These are phyloP conservation scores for Himantopus leucocephalus DNA, from an alignment of 2,113 vertebrate species.

Conservation along the genomic window DNA sequence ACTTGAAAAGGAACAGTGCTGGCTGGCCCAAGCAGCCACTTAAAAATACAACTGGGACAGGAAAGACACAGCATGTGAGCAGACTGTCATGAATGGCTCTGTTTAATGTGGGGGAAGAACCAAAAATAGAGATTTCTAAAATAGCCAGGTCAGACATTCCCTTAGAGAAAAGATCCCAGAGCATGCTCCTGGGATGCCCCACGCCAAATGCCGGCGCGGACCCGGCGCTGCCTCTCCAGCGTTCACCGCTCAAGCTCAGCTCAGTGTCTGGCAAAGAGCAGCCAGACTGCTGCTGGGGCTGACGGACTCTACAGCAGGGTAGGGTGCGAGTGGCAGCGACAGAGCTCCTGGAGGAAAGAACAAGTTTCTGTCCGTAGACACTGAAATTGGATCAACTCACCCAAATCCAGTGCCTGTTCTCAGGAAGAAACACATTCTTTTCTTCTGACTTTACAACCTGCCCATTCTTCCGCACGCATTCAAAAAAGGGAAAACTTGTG, in stretches of 20 bases:
- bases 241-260: neutral
- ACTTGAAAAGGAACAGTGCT: neutral
- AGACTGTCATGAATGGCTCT: neutral
- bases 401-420: neutral
- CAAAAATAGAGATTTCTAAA: neutral
- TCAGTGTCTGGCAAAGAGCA: neutral
- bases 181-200: neutral
- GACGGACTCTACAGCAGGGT: neutral
- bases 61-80: slow-evolving; percentile 1
- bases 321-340: neutral
- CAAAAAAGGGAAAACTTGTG: neutral
- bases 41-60: neutral
- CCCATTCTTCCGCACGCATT: rapidly evolving
- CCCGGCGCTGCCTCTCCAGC: neutral
- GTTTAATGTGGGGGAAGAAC: neutral
- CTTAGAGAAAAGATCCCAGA: neutral
- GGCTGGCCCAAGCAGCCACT: neutral
- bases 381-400: neutral
- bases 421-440: neutral
- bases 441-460: neutral
- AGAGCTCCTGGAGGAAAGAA: neutral
- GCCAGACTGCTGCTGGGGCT: rapidly evolving
- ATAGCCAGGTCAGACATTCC: neutral
- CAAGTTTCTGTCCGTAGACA: neutral
- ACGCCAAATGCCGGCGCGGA: rapidly evolving